These are phyloP conservation scores for Proctacanthus coquilletti DNA, from an alignment of 1,140 invertebrate species.

Conservation along the genomic window DNA sequence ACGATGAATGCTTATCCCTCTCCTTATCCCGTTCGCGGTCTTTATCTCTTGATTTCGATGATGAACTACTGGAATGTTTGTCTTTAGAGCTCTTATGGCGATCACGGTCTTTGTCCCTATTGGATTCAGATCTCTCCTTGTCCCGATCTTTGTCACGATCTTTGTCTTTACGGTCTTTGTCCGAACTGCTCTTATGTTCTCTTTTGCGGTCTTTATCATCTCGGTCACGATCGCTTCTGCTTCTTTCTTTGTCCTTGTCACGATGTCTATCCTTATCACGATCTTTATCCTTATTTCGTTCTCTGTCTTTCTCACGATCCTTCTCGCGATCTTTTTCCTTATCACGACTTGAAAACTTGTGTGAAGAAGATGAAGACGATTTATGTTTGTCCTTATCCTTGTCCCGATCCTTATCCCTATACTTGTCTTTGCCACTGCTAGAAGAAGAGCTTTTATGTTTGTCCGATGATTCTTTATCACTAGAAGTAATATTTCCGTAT, in stretches of 20 bases:
- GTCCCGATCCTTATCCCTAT: constrained; percentile 10
- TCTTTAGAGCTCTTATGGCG: constrained; percentile 24
- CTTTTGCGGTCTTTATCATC: constrained; percentile 28
- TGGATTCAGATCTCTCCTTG: constrained; percentile 9
- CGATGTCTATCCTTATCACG: constrained; percentile 34
- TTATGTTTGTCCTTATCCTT: constrained; percentile 19
- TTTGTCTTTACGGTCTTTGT: constrained; percentile 29
- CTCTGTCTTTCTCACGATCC: constrained; percentile 22
- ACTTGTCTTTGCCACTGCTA: constrained; percentile 6
- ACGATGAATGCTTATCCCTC: constrained; percentile 34
- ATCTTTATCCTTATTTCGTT: constrained; percentile 20
- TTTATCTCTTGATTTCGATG: constrained; percentile 23
- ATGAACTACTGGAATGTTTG: constrained; percentile 27
- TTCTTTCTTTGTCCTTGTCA: constrained; percentile 17
- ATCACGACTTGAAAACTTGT: constrained; percentile 12
- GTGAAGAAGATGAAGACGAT: constrained; percentile 5
- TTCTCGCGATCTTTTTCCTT: constrained; percentile 19
- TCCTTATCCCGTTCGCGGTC: constrained; percentile 22
- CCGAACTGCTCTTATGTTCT: constrained; percentile 30
- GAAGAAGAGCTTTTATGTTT: constrained; percentile 28
- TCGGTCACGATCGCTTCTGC: constrained; percentile 21
- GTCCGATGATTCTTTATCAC: constrained; percentile 12
- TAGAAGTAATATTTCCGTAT: too few species aligned
- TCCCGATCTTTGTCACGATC: constrained; percentile 28
- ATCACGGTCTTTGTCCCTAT: constrained; percentile 25